Base-by-base conservation (phyloP, 2,113 vertebrate genomes). In the Larimichthys crocea region DNA sequence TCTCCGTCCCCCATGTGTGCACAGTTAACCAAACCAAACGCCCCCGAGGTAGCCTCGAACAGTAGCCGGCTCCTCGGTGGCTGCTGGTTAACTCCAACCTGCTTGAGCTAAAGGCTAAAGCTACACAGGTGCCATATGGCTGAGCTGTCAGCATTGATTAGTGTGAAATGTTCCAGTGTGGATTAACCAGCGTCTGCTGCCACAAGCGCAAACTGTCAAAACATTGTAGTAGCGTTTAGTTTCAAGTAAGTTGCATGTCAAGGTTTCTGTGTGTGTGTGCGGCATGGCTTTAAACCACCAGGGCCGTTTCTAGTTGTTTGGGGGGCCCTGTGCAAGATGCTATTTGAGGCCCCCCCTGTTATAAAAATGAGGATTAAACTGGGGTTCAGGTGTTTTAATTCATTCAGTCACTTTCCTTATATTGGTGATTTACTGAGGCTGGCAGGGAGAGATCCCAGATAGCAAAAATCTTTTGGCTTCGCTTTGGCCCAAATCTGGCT, bases 151-250 rank as follows among this genome's bases (percentile, higher is more conserved):
- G 82, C 83, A 73, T 93, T 83, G 83, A 94, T 94, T 92, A 94
- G 93, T n/a, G n/a, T 86, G 89, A n/a, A n/a, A 80, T 48, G n/a
- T 59, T 79, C 35, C 35, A 2, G 10, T 46, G 91, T 86, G 89
- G 94, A 95, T 94, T 94, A 94, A 63, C 82, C 4, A 31, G 22
- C 79, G 82, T 81, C 91, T 90, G 89, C 86, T 78, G 69, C 75
- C 55, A 63, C 31, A 8, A 56, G 22, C 42, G 26, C 26, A 26
- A 55, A 62, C 70, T 86, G 74, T 90, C 87, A 91, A 78, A 90
- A 93, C 89, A 91, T 48, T 76, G 88, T 87, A 88, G 88, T 91
- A 82, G 46, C 22, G 42, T 44, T 44, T 61, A 20, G 53, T 10
- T 31, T 66, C 14, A 40, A 26, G 7, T 40, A 16, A 31, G 5